These are phyloP conservation scores for Pogona vitticeps DNA, from an alignment of 2,113 vertebrate species.

Conservation along the genomic window DNA sequence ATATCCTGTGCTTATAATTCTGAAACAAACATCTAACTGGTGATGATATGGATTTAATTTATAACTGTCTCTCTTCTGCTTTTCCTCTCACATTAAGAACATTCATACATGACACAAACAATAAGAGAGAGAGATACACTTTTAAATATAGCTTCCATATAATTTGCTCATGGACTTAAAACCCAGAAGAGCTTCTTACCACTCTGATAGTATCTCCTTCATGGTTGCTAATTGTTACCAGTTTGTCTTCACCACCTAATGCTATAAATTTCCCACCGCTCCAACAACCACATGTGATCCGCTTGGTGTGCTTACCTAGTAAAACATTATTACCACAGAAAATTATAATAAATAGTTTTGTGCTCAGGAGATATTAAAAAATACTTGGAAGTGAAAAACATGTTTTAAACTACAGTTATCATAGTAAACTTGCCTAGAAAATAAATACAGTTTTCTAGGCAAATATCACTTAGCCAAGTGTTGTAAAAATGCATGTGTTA, in stretches of 20 bases:
- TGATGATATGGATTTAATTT: neutral
- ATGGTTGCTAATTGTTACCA: slow-evolving; percentile 92
- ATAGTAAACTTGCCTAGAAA: neutral
- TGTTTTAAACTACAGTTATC: neutral
- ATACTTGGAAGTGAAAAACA: neutral
- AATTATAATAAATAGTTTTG: neutral
- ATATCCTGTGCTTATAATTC: neutral
- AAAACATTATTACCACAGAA: slow-evolving; percentile 53
- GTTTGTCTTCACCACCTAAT: slow-evolving; percentile 92
- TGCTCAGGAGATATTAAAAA: neutral
- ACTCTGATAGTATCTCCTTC: slow-evolving; percentile 96
- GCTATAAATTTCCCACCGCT: slow-evolving; percentile 92
- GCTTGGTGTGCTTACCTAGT: slow-evolving; percentile 93
- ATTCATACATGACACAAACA: neutral
- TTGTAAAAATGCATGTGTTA: neutral
- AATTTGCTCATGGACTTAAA: neutral
- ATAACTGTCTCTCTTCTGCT: neutral
- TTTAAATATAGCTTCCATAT: neutral
- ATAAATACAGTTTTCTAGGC: neutral
- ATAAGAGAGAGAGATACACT: neutral
- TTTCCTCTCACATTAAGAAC: neutral
- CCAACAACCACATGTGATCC: slow-evolving; percentile 96
- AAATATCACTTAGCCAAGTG: neutral
- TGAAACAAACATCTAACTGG: neutral
- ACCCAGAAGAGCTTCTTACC: slow-evolving; percentile 72